Base-by-base conservation (phyloP, 1,140 invertebrate genomes). In the Papilio dardanus region DNA sequence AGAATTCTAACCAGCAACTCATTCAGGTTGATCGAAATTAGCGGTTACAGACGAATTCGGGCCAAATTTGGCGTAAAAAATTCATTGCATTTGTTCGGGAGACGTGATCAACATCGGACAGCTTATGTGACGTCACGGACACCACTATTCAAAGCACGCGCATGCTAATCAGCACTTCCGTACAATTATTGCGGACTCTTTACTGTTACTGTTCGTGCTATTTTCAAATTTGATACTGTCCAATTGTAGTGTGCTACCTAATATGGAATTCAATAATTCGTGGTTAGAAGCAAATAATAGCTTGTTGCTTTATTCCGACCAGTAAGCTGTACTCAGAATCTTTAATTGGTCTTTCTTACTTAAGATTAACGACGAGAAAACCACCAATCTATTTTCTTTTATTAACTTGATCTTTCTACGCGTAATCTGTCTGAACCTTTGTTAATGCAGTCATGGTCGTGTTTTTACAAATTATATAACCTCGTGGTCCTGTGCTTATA, bases 91-190 rank as follows among this genome's bases (percentile, higher is more conserved):
- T 31, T 35, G 7, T 37, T 33, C 19, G 66, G 46, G 69, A 50
- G 69, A 73, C 71, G 42, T 54, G 42, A 33, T 54, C 71, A 7
- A 46, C 42, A 50, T 50, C 10, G 35, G 35, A 24, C 21, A 6
- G 37, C 46, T 31, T 33, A 58, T 73, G 71, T 46, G 16, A 58
- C 46, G 46, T 40, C 71, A 40, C 46, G 50, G 50, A 24, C 30
- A 30, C 42, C 50, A 31, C 14, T 33, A 69, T 69, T 73, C 71
- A 73, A 33, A 58, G 46, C 54, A 62, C 42, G 50, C 71, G 30
- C 71, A 73, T 73, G 50, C 71, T 73, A 73, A 73, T 58, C 46
- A 73, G 46, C 50, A 73, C 46, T 73, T 73, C 71, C 71, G 71
- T 73, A 19, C 46, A 54, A 58, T 50, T 73, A 35, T 73, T 33